Evolutionary conservation across 1,140 invertebrate species (phyloP).

Genomic region (Brachionus rubens): DNA sequence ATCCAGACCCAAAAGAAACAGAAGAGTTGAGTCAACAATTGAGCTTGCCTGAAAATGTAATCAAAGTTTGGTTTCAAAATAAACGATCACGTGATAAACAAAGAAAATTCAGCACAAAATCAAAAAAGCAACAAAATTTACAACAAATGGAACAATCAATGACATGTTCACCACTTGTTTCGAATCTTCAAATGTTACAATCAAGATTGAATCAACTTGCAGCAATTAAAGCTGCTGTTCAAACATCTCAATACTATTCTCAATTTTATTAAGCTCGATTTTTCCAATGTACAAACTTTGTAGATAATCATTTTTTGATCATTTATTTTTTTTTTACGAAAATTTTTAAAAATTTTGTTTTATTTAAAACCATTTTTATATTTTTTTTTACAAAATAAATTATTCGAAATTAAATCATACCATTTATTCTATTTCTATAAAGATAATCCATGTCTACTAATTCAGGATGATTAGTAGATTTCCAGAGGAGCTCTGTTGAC

Average conservation of each 20-base stretch:
- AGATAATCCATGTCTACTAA: too few species aligned
- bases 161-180: conserved; percentile 1
- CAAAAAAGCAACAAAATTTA: neutral
- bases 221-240: neutral
- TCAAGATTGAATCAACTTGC: conserved; percentile 24
- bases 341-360: neutral
- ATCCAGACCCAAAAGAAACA: conserved; percentile 45
- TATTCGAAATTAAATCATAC: too few species aligned
- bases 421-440: too few species aligned
- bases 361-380: too few species aligned
- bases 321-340: neutral
- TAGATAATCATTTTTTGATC: neutral
- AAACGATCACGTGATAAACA: conserved; percentile 46
- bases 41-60: conserved; percentile 35
- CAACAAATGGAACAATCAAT: neutral
- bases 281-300: neutral
- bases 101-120: conserved; percentile 1
- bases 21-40: conserved; percentile 31
- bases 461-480: too few species aligned
- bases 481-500: too few species aligned
- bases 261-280: neutral
- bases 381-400: too few species aligned
- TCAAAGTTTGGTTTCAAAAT: conserved; percentile 47
- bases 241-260: neutral
- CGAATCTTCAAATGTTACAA: conserved; percentile 8